Evolutionary conservation across 2,888 invertebrate genomes (phyloP), one percentile per base, ranked within the genome.

Genomic region (Heliconius erato): DNA sequence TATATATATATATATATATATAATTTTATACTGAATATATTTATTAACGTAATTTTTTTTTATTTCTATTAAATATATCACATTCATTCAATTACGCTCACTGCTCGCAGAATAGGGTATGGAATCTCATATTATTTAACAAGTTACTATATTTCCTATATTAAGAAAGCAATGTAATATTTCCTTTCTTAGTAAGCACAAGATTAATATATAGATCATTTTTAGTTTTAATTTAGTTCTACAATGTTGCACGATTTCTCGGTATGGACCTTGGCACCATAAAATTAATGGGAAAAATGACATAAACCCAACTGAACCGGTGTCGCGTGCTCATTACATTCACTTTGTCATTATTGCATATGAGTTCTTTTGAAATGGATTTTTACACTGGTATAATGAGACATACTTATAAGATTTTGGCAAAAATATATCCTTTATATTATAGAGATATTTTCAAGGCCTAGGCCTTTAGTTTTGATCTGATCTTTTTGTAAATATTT

Each of bases 261-360:
- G n/a, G 44, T 32, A 7, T 40, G 26, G 32, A 35, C 80, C 74
- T 80, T 80, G 80, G 49, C 54, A 68, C 19, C 40, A 35, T 68
- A 76, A 35, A 6, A 68, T 16, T 35, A 74, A 80, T 68, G 68
- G 74, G 54, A 59, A 54, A 80, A 54, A 74, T 68, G 67, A 80
- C 65, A 80, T 74, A 74, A 74, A 80, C 12, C 63, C 63, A 72
- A 12, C 40, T 26, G 28, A 79, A 44, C 67, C 67, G 40, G 40
- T 72, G 14, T 54, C 49, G 76, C 54, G 32, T 49, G 65, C 35
- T 74, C 12, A 40, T 80, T 74, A 74, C 80, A 74, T 80, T 80
- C 68, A 49, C 67, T 49, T 74, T 19, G 59, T 9, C 26, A 67
- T 44, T 78, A 78, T 76, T 35, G 76, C 59, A n/a, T 63, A 35